These are phyloP conservation scores for Andrena bucephala DNA, from an alignment of 2,888 invertebrate species.

Conservation along the genomic window DNA sequence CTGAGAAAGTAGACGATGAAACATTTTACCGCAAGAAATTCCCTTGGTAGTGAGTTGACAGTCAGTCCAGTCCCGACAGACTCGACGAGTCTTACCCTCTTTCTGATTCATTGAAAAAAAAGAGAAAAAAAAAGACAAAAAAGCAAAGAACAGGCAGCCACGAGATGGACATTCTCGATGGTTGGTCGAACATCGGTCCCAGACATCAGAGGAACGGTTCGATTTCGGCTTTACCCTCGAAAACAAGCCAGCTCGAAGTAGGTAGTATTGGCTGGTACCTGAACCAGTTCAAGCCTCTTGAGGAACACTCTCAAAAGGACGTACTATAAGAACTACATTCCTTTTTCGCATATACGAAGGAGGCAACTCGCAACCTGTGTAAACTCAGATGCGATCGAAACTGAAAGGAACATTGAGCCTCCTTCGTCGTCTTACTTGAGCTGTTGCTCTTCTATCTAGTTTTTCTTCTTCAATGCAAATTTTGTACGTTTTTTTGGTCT, in stretches of 20 bases:
- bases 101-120: constrained; percentile 10
- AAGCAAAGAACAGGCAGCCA: constrained; percentile 29
- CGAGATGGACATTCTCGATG: constrained; percentile 56
- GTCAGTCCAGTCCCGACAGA: constrained; percentile 34
- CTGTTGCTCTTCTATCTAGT: constrained; percentile 9
- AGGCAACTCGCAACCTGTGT: constrained; percentile 33
- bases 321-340: constrained; percentile 8
- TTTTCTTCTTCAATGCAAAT: constrained; percentile 6
- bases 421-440: constrained; percentile 46
- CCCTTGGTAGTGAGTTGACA: constrained; percentile 32
- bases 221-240: constrained; percentile 23
- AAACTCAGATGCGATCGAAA: constrained; percentile 38
- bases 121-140: too few species aligned
- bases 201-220: constrained; percentile 11
- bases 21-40: neutral
- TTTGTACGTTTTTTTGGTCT: constrained; percentile 9
- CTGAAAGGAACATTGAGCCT: constrained; percentile 29
- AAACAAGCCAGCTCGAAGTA: constrained; percentile 17
- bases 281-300: constrained; percentile 27
- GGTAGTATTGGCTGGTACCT: constrained; percentile 6
- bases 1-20: neutral
- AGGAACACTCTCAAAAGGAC: neutral
- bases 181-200: constrained; percentile 15
- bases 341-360: constrained; percentile 44
- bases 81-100: neutral